Evolutionary conservation across 2,797 vertebrate species (phyloP), one percentile per base, ranked within the genome.

Genomic region (Pseudomugil gertrudae): DNA sequence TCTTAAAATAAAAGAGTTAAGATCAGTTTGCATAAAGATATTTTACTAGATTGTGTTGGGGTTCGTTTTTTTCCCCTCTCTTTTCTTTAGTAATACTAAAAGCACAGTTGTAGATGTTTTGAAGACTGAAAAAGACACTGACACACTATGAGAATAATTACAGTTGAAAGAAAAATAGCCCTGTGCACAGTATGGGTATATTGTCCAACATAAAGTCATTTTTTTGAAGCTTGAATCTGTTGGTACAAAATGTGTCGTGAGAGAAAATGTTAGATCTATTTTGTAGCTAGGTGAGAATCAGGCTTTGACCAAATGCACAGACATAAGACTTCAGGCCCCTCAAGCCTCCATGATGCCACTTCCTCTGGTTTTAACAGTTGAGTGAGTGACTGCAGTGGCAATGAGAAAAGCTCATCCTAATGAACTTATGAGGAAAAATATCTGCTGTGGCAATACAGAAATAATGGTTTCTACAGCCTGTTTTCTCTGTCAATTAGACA

Each of bases 341-440:
- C 59, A 65, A 13, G 45, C 61, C 10, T 55, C 67, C 63, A 43
- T 69, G 68, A 68, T 78, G 58, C 84, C 70, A 85, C 81, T 86
- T 89, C 87, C 79, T 87, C 58, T 85, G 79, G 80, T n/a, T 89
- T 87, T 79, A 65, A 84, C 84, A 78, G 80, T 82, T 83, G 68
- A 58, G 81, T 74, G 74, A 84, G 63, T 21, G 9, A 60, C 72
- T 40, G 58, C 36, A 62, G 32, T 57, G 32, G 78, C 5, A 54
- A 30, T 23, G 45, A 26, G 55, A 4, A 26, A 40, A 67, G 36
- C 69, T 74, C 30, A 78, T 59, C 67, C 72, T 26, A 68, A 51
- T 51, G 21, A 57, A 43, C 48, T 21, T 58, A 27, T 56, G 36
- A 52, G 45, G 26, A 35, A 2, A 8, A 24, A 57, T 24, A 51